These are phyloP conservation scores for Entomobrya multifasciata DNA, from an alignment of 2,888 invertebrate genomes.

Conservation along the genomic window DNA sequence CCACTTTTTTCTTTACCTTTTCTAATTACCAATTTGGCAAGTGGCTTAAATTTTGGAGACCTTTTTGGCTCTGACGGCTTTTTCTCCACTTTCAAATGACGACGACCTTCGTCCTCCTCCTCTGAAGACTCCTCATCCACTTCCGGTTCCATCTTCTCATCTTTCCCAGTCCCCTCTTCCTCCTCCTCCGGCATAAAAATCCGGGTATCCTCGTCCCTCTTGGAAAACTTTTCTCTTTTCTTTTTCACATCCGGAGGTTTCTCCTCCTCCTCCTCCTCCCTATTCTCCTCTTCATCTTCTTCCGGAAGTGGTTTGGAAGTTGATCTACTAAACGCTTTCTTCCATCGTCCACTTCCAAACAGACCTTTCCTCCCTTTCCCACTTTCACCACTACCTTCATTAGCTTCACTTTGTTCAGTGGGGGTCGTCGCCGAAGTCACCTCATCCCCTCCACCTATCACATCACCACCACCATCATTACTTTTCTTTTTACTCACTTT, in stretches of 20 bases:
- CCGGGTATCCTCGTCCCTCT: background rate
- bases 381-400: background rate
- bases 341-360: slow-evolving; percentile 62
- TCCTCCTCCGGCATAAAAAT: slow-evolving; percentile 27
- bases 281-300: slow-evolving; percentile 11
- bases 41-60: slow-evolving; percentile 2
- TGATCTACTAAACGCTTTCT: slow-evolving; percentile 47
- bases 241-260: background rate
- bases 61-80: too few relatives aligned
- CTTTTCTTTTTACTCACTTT: too few relatives aligned
- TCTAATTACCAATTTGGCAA: slow-evolving; percentile 1
- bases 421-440: too few relatives aligned
- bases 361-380: too few relatives aligned
- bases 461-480: too few relatives aligned
- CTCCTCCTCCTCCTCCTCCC: background rate
- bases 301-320: slow-evolving; percentile 25
- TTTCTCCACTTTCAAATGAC: too few relatives aligned
- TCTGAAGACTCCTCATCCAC: too few relatives aligned
- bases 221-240: background rate
- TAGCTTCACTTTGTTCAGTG: slow-evolving; percentile 1
- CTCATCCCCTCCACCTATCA: too few relatives aligned
- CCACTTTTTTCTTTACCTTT: slow-evolving; percentile 28
- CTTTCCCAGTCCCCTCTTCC: background rate
- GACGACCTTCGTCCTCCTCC: too few relatives aligned
- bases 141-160: background rate